Conservation (phyloP, 2,888 invertebrate genomes). For the Ypsolopha scabrella region DNA sequence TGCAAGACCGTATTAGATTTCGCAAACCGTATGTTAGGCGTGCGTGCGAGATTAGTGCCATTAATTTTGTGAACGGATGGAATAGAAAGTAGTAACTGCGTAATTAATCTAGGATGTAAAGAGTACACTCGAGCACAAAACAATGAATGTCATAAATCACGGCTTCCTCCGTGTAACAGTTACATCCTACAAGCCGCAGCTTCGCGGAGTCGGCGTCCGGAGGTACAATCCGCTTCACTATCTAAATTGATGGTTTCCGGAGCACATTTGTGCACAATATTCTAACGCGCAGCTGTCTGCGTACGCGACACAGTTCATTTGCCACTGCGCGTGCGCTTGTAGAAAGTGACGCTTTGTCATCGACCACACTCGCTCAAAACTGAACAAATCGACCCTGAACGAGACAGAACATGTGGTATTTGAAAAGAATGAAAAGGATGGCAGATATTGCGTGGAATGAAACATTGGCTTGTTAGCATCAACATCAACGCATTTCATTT, state of each 20-base stretch:
- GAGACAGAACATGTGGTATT: conserved; percentile 18
- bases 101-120: not conserved
- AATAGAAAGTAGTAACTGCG: too few species aligned
- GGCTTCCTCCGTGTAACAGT: conserved; percentile 59
- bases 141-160: conserved; percentile 66
- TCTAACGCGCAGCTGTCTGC: conserved; percentile 60
- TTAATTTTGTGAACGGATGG: too few species aligned
- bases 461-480: conserved; percentile 24
- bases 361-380: conserved; percentile 46
- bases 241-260: conserved; percentile 69
- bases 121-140: conserved; percentile 22
- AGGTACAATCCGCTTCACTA: conserved; percentile 29
- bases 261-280: conserved; percentile 46
- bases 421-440: conserved; percentile 20
- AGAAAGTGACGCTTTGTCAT: conserved; percentile 63
- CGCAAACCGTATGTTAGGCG: not conserved
- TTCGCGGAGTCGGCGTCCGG: conserved; percentile 55
- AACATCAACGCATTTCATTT: conserved; percentile 15
- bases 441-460: conserved; percentile 12
- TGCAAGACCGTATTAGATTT: not conserved
- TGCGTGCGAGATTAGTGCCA: too few species aligned
- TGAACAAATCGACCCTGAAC: conserved; percentile 34
- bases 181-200: conserved; percentile 57
- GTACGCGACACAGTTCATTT: conserved; percentile 66
- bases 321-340: conserved; percentile 56